Evolutionary conservation across 2,797 vertebrate genomes (phyloP).

Genomic region (Peromyscus eremicus): DNA sequence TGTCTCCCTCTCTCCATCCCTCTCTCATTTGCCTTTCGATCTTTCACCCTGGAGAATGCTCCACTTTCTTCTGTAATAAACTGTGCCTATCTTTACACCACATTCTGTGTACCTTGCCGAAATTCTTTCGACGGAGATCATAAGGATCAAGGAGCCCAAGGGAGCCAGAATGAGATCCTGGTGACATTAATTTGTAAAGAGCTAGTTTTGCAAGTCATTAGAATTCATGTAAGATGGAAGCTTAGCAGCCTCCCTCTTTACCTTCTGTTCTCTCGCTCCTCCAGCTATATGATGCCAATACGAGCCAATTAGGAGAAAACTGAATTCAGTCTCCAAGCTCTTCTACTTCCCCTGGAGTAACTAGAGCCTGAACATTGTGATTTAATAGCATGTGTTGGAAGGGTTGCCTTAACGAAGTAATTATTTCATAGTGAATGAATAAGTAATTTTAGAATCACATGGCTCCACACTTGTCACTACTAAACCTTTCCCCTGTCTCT

Average conservation of each 20-base stretch:
- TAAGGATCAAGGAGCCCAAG: background rate
- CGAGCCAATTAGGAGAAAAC: conserved; percentile 13
- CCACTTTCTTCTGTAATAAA: background rate
- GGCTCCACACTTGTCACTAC: background rate
- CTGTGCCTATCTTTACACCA: background rate
- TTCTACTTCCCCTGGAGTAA: background rate
- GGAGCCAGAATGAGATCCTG: conserved; percentile 1
- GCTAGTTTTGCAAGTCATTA: conserved; percentile 56
- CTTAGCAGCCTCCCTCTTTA: conserved; percentile 21
- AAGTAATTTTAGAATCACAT: conserved; percentile 42
- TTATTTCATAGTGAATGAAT: conserved; percentile 58
- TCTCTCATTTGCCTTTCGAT: background rate
- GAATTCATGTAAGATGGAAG: conserved; percentile 53
- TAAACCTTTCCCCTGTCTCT: background rate
- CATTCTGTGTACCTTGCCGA: background rate
- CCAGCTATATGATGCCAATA: background rate
- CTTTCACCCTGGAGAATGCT: background rate
- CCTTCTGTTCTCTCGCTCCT: conserved; percentile 56
- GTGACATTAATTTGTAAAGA: conserved; percentile 54
- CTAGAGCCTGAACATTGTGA: background rate
- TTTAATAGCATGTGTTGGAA: conserved; percentile 54
- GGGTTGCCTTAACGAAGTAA: conserved; percentile 53
- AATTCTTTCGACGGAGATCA: background rate
- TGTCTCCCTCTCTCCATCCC: background rate
- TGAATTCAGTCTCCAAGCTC: conserved; percentile 35